phyloP scores from a whole-genome alignment of 1,140 invertebrate species.

The Sycophaga agraensis region DNA sequence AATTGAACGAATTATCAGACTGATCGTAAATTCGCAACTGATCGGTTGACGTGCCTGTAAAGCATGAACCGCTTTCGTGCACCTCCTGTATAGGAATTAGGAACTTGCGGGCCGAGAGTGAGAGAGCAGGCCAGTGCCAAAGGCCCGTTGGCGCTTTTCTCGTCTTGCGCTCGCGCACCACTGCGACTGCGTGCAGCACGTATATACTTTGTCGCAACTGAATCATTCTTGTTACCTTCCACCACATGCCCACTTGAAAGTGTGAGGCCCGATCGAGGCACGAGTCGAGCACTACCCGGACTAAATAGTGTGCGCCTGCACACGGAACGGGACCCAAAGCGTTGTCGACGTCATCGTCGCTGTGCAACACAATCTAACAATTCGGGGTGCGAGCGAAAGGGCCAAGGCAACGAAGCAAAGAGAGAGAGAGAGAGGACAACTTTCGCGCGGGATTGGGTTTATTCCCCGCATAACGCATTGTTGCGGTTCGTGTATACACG shows the following conservation, averaged over 20 bases:
- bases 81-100: slow-evolving; percentile 1
- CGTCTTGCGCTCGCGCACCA: neutral
- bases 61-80: neutral
- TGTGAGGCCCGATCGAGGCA: neutral
- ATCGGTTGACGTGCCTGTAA: no score
- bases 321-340: neutral
- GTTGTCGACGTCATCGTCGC: no score
- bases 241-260: neutral
- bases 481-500: neutral
- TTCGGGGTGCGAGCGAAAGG: no score
- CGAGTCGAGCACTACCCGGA: neutral
- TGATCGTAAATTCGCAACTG: no score
- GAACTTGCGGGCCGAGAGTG: neutral
- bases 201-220: no score
- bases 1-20: no score
- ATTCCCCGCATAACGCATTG: neutral
- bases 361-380: no score
- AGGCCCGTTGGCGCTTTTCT: neutral
- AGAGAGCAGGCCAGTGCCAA: neutral
- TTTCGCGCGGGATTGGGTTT: neutral
- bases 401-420: neutral
- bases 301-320: neutral
- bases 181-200: no score
- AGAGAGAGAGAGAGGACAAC: neutral
- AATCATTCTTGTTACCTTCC: neutral